Conservation (phyloP, 2,113 vertebrate genomes). For the Azemiops feae region DNA sequence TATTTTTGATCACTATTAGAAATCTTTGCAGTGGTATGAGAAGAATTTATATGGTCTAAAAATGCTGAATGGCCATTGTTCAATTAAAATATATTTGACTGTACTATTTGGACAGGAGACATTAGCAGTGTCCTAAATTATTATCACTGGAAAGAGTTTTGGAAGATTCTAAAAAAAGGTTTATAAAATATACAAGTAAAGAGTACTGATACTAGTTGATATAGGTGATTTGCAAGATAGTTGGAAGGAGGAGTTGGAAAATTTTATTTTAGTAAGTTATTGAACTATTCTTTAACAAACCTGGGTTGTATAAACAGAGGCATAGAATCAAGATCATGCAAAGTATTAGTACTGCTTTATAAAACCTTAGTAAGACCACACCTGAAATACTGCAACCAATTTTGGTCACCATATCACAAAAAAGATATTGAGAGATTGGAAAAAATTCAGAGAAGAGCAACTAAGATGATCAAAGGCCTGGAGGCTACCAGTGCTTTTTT, state of each 20-base stretch:
- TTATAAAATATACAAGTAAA: neutral
- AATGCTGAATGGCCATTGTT: neutral
- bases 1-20: neutral
- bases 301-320: too few relatives aligned
- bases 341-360: too few relatives aligned
- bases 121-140: neutral
- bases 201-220: neutral
- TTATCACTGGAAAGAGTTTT: neutral
- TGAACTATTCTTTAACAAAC: neutral
- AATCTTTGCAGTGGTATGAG: neutral
- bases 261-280: neutral
- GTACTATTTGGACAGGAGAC: neutral
- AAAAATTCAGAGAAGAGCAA: too few relatives aligned
- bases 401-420: too few relatives aligned
- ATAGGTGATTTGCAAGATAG: neutral
- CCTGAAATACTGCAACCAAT: too few relatives aligned
- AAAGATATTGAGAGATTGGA: too few relatives aligned
- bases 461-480: too few relatives aligned
- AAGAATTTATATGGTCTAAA: neutral
- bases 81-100: neutral
- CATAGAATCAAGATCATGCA: too few relatives aligned
- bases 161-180: neutral
- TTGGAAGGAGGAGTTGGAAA: neutral
- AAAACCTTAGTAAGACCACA: too few relatives aligned
- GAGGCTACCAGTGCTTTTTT: too few relatives aligned